Evolutionary conservation across 2,888 invertebrate genomes (phyloP), one percentile per base, ranked within the genome.

Genomic region (Plagodis pulveraria): DNA sequence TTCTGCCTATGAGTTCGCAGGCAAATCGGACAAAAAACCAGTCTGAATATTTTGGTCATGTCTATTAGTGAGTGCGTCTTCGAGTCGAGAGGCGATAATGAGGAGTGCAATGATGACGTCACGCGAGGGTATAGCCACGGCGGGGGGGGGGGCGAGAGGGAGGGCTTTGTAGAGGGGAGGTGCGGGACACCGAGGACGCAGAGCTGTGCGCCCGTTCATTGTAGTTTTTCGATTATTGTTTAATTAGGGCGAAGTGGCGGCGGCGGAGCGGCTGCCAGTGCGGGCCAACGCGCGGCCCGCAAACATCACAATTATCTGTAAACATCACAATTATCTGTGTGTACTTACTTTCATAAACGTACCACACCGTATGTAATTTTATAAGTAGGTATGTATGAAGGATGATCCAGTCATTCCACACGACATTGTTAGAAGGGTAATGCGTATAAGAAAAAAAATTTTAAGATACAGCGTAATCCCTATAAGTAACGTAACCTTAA

Each of bases 221-320:
- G 91, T 91, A 91, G 90, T 91, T 91, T 91, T 91, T 91, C 91
- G 91, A 92, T 92, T 92, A 91, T 91, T 92, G 91, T 92, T 91
- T 92, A 91, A 92, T 91, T 92, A 92, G 91, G 91, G 91, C 91
- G 91, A 91, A 91, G 91, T 91, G 91, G 91, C 91, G 90, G 90
- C 91, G 90, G 90, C 91, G 89, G 84, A 86, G 89, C 91, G 91
- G 86, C 91, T 89, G 89, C 87, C 89, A 89, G 90, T 78, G 78
- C 67, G 59, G 68, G 67, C 66, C 69, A 79, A 84, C 74, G 61
- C 66, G 78, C 84, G 89, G 90, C 80, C 86, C 87, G 90, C 85
- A 62, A 48, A 40, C 48, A 41, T 50, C 57, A 52, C 41, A 52
- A 22, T 60, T 67, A 67, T 62, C n/a, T n/a, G n/a, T n/a, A n/a